These are phyloP conservation scores for Heliangelus exortis DNA, from an alignment of 2,797 vertebrate genomes.

Conservation along the genomic window DNA sequence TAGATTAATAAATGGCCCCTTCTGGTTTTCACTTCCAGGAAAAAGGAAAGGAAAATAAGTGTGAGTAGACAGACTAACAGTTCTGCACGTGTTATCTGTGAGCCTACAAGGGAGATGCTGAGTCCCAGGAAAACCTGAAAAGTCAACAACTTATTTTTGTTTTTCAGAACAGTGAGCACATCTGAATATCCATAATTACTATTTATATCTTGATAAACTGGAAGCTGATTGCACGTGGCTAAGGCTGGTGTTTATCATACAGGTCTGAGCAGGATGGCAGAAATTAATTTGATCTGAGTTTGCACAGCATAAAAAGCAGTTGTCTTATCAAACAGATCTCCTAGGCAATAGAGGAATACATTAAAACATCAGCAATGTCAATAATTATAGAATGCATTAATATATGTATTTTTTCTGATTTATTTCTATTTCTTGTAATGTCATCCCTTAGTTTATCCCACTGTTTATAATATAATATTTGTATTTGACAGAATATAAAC, in stretches of 20 bases:
- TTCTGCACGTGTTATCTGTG: not conserved
- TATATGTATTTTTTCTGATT: constrained; percentile 1
- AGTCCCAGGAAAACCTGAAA: constrained; percentile 31
- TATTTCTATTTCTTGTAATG: not conserved
- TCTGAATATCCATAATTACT: constrained; percentile 41
- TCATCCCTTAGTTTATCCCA: not conserved
- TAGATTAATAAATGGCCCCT: not conserved
- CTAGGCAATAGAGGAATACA: not conserved
- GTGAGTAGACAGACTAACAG: not conserved
- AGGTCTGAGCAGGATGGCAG: constrained; percentile 45
- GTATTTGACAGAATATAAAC: not conserved
- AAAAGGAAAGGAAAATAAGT: not conserved
- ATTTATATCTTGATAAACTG: constrained; percentile 14
- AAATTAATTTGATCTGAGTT: constrained; percentile 62
- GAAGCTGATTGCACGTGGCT: not conserved
- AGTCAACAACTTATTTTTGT: constrained; percentile 3
- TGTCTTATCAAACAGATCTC: not conserved
- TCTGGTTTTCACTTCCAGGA: not conserved
- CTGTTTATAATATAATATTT: not conserved
- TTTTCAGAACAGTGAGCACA: not conserved
- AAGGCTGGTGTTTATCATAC: constrained; percentile 28
- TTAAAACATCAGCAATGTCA: not conserved
- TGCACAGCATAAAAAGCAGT: constrained; percentile 23
- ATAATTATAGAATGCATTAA: not conserved
- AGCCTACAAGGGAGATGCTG: not conserved